Evolutionary conservation across 2,888 invertebrate species (phyloP).

Genomic region (Perizoma flavofasciatum): DNA sequence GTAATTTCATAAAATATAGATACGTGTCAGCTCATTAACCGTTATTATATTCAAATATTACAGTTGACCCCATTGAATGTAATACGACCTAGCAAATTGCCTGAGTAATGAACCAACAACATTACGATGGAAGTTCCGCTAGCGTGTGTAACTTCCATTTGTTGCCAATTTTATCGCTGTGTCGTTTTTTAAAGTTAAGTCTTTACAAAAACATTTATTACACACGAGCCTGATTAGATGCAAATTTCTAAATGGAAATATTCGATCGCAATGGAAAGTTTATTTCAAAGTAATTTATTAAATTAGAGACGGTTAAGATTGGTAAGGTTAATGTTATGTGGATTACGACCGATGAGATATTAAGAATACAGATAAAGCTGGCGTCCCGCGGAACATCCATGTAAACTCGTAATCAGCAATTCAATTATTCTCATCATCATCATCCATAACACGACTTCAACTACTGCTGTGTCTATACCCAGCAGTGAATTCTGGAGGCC

Average conservation of each 20-base stretch:
- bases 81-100: slow-evolving; percentile 12
- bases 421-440: too few species aligned
- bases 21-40: slow-evolving; percentile 14
- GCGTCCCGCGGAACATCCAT: too few species aligned
- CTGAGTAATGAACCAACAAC: slow-evolving; percentile 29
- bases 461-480: too few species aligned
- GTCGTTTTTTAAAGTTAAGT: slow-evolving; percentile 24
- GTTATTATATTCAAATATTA: slow-evolving; percentile 13
- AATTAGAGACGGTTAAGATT: slow-evolving; percentile 20
- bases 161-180: slow-evolving; percentile 21
- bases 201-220: slow-evolving; percentile 19
- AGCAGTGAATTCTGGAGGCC: too few species aligned
- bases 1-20: slow-evolving; percentile 16
- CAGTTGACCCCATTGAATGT: slow-evolving; percentile 23
- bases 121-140: slow-evolving; percentile 27
- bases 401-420: too few species aligned
- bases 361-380: slow-evolving; percentile 9
- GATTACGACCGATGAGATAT: slow-evolving; percentile 21
- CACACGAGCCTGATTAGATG: slow-evolving; percentile 14
- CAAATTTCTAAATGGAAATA: slow-evolving; percentile 20
- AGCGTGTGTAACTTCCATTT: slow-evolving; percentile 33
- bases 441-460: too few species aligned
- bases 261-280: slow-evolving; percentile 21
- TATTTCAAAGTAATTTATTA: slow-evolving; percentile 27
- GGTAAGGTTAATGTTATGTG: slow-evolving; percentile 9